A percentile compares a stretch with the other conserved stretches of the same genome.
Evolutionary conservation across 92 coral and sea anemone genomes (phyloP).

Genomic region (Porites lobata): DNA sequence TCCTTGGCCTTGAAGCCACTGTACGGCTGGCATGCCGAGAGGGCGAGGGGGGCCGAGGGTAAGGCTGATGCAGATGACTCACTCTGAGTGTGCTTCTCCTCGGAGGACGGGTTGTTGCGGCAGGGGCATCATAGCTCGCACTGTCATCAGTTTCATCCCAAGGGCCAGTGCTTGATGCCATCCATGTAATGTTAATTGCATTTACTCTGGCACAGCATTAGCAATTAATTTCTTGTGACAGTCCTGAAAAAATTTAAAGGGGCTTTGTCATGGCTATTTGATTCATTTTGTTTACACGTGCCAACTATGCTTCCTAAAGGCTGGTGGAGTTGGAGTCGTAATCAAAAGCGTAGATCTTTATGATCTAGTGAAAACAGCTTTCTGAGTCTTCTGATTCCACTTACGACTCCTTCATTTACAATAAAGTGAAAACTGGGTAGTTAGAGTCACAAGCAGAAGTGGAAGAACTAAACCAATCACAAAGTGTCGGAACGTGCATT

Average conservation of each 20-base stretch:
- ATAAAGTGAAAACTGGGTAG: no score
- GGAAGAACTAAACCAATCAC: no score
- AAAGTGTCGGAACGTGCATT: no score
- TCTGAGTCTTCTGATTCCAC: no score
- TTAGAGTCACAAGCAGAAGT: no score
- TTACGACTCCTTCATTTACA: no score
- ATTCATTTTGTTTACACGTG: no score
- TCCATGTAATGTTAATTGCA: conserved; percentile 54
- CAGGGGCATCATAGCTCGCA: conserved; percentile 71
- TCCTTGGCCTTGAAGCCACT: conserved; percentile 30
- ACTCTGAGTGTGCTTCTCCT: conserved; percentile 88
- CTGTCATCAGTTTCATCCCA: conserved; percentile 95
- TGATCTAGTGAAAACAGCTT: no score
- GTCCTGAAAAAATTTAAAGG: not conserved
- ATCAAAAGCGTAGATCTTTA: no score
- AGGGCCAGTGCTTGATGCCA: conserved; percentile 90
- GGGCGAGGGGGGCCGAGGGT: conserved; percentile 63
- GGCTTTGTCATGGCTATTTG: no score
- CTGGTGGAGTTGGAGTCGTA: no score
- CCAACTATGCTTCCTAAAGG: no score
- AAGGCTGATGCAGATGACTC: conserved; percentile 80
- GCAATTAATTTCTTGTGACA: not conserved
- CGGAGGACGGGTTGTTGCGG: conserved; percentile 71
- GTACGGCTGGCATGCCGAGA: conserved; percentile 61
- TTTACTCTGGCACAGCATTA: not conserved